Base-by-base conservation (phyloP, 2,797 vertebrate genomes). In the Rallus crepitans region DNA sequence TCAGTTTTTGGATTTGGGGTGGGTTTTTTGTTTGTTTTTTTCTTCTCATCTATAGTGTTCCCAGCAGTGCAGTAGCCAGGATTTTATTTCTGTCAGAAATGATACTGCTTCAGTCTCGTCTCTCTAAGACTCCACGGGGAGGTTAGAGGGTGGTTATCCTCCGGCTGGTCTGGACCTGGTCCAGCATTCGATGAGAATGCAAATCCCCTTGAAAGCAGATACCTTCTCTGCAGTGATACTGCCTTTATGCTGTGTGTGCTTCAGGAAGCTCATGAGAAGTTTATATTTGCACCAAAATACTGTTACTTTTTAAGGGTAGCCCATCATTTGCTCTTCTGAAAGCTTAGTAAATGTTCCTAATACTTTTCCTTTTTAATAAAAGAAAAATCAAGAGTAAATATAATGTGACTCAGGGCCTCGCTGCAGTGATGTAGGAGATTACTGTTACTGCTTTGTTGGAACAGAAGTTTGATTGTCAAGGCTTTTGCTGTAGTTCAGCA, bases 31-130 rank as follows among this genome's bases (percentile, higher is more conserved):
- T 23, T 50, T 24, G 23, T 75, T 64, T 73, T 35, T 35, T 84
- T 80, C 31, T 73, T 76, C 70, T 93, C 89, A 80, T 84, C 94
- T 96, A 77, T 95, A 94, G 69, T 87, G 92, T 81, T 97, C 93
- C 96, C 93, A 96, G 91, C 94, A 91, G 87, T 94, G 93, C 82
- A 87, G 79, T 97, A 96, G 94, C 70, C 52, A 90, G 92, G 94
- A 97, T 97, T 97, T 97, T 90, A 97, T 97, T 97, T 97, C 96
- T 97, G 95, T 97, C 96, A 97, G 96, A 97, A 97, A 95, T 82
- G 68, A 97, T 97, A 96, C 92, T 96, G 93, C 91, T 97, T 95
- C 89, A 86, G 79, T 96, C 95, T 96, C 18, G 7, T 97, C 94
- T 97, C 96, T 90, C n/a, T 89, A 85, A 82, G 95, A 82, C 94